Evolutionary conservation across 2,113 vertebrate species (phyloP), one percentile per base, ranked within the genome.

Genomic region (Ariopsis seemanni): DNA sequence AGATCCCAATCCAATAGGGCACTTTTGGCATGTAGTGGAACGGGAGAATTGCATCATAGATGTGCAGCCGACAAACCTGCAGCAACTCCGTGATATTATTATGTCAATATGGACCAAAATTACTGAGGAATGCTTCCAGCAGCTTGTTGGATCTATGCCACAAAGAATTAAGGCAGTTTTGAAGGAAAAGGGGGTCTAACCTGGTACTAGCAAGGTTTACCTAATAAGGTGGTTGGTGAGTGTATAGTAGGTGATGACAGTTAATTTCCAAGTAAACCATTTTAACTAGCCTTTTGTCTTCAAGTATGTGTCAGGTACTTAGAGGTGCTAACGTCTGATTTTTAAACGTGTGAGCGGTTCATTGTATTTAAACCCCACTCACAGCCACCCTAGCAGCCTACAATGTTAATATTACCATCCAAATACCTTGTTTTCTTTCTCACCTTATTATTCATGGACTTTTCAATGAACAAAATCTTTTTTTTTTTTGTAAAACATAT

Each of bases 281-380:
- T 72, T 25, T 72, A 71, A 69, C 52, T 42, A 72, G 65, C 4
- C 25, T 65, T 48, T 55, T 72, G n/a, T 22, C 53, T 85, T 58
- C 14, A 85, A 60, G n/a, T 48, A 63, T 60, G 20, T 63, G 53
- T 58, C 53, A 62, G 82, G 25, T 84, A 48, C 65, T 71, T 71
- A 71, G 65, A 67, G 52, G 67, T 84, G 63, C 17, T 55, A 71
- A 69, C 22, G 52, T 30, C 5, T 67, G 20, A 7, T n/a, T 52
- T 52, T 82, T 60, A 0, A 83, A 15, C 7, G 50, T 34, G 18
- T 72, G 52, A 84, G 27, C 25, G 65, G 65, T 55, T 50, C 18
- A 57, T 72, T 53, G 42, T 83, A 69, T n/a, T 83, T 25, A 57
- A 74, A 1, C 52, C 5, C 15, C 10, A 42, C 53, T 58, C 72